These are phyloP conservation scores for Acronicta leporina DNA, from an alignment of 2,888 invertebrate genomes.

Conservation along the genomic window DNA sequence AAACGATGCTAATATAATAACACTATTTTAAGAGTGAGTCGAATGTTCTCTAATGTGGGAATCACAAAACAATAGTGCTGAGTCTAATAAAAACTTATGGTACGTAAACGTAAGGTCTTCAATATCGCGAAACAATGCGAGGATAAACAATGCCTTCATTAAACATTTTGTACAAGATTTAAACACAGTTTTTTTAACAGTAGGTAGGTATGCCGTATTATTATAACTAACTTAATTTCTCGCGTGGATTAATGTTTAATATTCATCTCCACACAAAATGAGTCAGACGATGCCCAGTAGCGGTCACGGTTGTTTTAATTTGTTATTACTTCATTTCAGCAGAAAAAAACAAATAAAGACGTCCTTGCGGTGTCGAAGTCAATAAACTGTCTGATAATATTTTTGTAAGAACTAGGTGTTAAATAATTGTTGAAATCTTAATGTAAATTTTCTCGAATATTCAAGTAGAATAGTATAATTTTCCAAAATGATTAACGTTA, in stretches of 20 bases:
- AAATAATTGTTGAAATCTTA: slow-evolving; percentile 27
- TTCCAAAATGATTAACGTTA: too few species aligned
- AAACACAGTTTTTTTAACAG: slow-evolving; percentile 23
- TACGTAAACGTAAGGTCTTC: slow-evolving; percentile 8
- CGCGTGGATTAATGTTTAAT: slow-evolving; percentile 39
- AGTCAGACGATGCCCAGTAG: slow-evolving; percentile 55
- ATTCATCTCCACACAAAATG: slow-evolving; percentile 50
- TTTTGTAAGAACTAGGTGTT: slow-evolving; percentile 18
- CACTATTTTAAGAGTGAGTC: slow-evolving; percentile 22
- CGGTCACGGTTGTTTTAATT: slow-evolving; percentile 55
- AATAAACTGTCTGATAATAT: slow-evolving; percentile 41
- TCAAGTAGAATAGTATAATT: too few species aligned
- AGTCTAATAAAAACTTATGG: slow-evolving; percentile 41
- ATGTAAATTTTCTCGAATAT: slow-evolving; percentile 13
- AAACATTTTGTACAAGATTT: slow-evolving; percentile 21
- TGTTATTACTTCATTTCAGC: slow-evolving; percentile 42
- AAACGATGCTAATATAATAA: slow-evolving; percentile 26
- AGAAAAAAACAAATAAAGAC: slow-evolving; percentile 42
- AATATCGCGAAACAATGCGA: slow-evolving; percentile 33
- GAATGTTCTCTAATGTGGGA: slow-evolving; percentile 35
- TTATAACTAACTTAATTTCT: slow-evolving; percentile 18
- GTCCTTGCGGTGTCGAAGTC: slow-evolving; percentile 48
- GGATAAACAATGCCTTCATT: slow-evolving; percentile 19
- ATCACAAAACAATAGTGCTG: slow-evolving; percentile 42
- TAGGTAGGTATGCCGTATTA: slow-evolving; percentile 11